phyloP scores from a whole-genome alignment of 2,113 vertebrate species.

The Aptenodytes patagonicus region DNA sequence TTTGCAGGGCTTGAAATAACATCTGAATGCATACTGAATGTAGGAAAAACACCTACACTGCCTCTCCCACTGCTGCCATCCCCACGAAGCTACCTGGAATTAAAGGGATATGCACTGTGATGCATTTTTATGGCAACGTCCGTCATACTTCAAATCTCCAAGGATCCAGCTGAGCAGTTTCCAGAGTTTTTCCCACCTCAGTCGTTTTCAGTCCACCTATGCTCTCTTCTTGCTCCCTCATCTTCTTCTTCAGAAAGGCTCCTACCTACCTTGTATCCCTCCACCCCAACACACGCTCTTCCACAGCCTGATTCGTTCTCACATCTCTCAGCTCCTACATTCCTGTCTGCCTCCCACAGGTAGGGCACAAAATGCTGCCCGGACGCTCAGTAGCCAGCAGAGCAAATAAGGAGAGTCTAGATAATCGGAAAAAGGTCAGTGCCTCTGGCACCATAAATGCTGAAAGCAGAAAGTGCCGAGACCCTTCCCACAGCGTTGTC shows the following conservation, averaged over 20 bases:
- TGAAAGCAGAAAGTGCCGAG: not conserved
- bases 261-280: not conserved
- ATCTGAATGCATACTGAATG: not conserved
- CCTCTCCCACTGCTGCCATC: not conserved
- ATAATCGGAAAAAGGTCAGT: not conserved
- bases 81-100: not conserved
- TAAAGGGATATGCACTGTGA: not conserved
- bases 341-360: not conserved
- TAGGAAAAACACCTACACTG: not conserved
- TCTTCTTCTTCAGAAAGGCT: not conserved
- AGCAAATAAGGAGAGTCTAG: not conserved
- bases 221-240: not conserved
- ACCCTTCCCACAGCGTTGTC: not conserved
- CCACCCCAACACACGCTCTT: rapidly evolving
- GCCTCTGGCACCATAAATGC: not conserved
- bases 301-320: not conserved
- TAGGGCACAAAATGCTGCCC: not conserved
- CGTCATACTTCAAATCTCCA: not conserved
- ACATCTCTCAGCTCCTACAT: not conserved
- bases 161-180: not conserved
- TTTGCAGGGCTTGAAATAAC: slow-evolving; percentile 14
- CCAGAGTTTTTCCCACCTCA: not conserved
- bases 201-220: not conserved
- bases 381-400: not conserved
- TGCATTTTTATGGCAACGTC: not conserved